Evolutionary conservation across 2,797 vertebrate genomes (phyloP).

Genomic region (Chloroceryle inda): DNA sequence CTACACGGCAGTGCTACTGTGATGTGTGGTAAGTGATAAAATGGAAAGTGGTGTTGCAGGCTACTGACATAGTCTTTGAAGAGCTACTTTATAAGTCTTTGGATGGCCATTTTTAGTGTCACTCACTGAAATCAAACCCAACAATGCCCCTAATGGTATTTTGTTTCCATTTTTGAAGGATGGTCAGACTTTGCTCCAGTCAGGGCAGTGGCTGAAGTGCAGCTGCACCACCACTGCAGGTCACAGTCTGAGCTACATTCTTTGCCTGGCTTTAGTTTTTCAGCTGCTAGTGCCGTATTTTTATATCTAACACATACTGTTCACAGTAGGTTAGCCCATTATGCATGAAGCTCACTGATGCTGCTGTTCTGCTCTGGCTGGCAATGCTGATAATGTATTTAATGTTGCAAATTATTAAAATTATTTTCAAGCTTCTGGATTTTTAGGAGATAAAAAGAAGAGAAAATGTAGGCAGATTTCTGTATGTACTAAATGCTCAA

Average conservation of each 20-base stretch:
- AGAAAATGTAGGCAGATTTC: not conserved
- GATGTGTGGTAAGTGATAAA: accelerated
- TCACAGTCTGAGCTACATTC: not conserved
- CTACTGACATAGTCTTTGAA: not conserved
- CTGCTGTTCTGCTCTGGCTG: not conserved
- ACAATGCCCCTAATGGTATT: not conserved
- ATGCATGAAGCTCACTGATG: not conserved
- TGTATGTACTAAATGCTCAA: not conserved
- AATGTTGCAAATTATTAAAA: not conserved
- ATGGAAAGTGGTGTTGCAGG: not conserved
- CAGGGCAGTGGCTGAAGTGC: accelerated
- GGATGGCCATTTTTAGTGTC: not conserved
- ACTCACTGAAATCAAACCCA: not conserved
- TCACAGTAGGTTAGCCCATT: not conserved
- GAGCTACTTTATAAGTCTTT: not conserved
- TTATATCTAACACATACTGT: accelerated
- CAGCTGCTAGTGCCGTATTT: not conserved
- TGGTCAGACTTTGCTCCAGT: not conserved
- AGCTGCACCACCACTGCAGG: not conserved
- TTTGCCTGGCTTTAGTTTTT: not conserved
- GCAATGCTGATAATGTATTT: not conserved
- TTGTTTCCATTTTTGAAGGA: not conserved
- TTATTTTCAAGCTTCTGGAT: not conserved
- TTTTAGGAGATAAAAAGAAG: not conserved
- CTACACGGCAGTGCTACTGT: accelerated